Evolutionary conservation across 2,113 vertebrate species (phyloP).

Genomic region (Leptodactylus fuscus): DNA sequence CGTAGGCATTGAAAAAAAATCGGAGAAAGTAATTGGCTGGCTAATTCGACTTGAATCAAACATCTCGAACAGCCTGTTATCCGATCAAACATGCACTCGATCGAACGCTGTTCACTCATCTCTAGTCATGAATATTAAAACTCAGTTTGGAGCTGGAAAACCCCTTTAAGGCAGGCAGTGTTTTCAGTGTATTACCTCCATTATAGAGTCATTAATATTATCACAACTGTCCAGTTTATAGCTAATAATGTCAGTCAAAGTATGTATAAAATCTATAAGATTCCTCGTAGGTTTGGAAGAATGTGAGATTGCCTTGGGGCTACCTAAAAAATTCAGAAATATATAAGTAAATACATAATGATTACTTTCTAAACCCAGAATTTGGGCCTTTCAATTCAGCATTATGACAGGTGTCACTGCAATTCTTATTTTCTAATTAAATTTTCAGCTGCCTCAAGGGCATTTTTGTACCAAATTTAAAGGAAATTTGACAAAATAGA

Average conservation of each 20-base stretch:
- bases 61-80: no score
- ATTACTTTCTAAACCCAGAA: background rate
- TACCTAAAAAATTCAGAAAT: background rate
- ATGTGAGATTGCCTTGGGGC: background rate
- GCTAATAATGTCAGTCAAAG: background rate
- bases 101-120: no score
- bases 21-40: no score
- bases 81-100: no score
- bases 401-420: background rate
- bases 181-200: background rate
- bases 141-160: no score
- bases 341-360: background rate
- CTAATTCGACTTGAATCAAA: no score
- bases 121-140: no score
- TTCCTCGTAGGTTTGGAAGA: background rate
- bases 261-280: background rate
- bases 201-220: background rate
- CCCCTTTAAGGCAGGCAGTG: no score
- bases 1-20: no score
- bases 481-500: background rate
- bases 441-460: background rate
- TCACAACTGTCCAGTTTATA: background rate
- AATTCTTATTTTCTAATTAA: background rate
- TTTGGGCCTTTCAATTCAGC: background rate
- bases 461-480: background rate